These are phyloP conservation scores for Episyrphus balteatus DNA, from an alignment of 1,140 invertebrate species.

Conservation along the genomic window DNA sequence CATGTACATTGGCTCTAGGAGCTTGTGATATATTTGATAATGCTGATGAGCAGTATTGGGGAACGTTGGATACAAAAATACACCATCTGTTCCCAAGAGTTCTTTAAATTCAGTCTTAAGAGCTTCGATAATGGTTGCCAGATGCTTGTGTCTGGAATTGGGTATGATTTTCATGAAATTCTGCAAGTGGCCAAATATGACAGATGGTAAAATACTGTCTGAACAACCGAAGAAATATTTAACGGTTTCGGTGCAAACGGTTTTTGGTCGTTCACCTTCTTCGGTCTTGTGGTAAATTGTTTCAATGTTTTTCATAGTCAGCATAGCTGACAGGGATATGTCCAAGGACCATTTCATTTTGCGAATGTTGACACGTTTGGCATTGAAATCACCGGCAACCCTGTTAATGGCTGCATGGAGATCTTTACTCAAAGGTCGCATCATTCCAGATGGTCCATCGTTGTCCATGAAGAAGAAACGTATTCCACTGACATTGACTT, in stretches of 20 bases:
- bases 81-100: constrained; percentile 61
- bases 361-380: constrained; percentile 44
- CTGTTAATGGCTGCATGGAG: constrained; percentile 54
- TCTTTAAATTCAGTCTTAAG: constrained; percentile 53
- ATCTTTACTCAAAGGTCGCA: constrained; percentile 51
- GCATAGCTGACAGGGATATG: constrained; percentile 42
- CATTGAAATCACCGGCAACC: constrained; percentile 50
- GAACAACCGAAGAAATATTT: constrained; percentile 45
- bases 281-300: constrained; percentile 48
- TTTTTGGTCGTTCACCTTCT: constrained; percentile 43
- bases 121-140: constrained; percentile 40
- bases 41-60: constrained; percentile 64
- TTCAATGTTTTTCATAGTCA: constrained; percentile 46
- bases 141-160: constrained; percentile 38
- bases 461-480: constrained; percentile 71
- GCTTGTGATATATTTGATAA: constrained; percentile 58
- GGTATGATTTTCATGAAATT: constrained; percentile 41
- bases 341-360: constrained; percentile 50
- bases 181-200: constrained; percentile 44
- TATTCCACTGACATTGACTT: constrained; percentile 56
- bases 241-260: constrained; percentile 43
- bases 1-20: constrained; percentile 66
- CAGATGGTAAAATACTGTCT: constrained; percentile 42
- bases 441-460: constrained; percentile 50
- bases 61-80: constrained; percentile 73